Conservation (phyloP, 2,113 vertebrate genomes). For the Isichthys henryi region DNA sequence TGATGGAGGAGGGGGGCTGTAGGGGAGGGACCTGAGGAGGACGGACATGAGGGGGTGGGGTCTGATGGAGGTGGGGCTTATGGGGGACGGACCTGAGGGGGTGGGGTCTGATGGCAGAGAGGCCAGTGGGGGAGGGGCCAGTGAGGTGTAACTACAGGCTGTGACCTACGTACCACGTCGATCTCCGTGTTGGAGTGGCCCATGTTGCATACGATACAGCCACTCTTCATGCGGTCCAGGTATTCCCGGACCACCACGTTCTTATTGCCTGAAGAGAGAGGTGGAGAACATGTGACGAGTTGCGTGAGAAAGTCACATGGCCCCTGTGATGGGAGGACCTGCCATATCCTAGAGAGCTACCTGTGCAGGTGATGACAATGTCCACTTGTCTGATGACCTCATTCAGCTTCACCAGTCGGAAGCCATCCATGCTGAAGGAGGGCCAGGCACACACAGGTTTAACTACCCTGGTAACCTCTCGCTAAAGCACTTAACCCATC, state of each 20-base stretch:
- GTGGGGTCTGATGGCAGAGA: background rate
- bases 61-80: too few species aligned
- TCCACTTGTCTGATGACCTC: constrained; percentile 76
- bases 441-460: background rate
- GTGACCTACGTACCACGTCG: constrained; percentile 35
- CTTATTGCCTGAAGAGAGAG: constrained; percentile 66
- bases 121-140: background rate
- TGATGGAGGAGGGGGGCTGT: background rate
- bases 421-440: constrained; percentile 70
- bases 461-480: background rate
- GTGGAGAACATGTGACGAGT: background rate
- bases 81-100: too few species aligned
- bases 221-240: constrained; percentile 74
- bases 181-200: constrained; percentile 79
- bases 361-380: constrained; percentile 76
- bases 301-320: background rate
- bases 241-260: constrained; percentile 74
- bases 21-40: too few species aligned
- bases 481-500: background rate
- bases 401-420: constrained; percentile 72
- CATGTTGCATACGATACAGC: constrained; percentile 78
- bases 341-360: constrained; percentile 33
- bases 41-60: background rate
- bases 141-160: background rate
- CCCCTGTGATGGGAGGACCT: too few species aligned